Evolutionary conservation across 2,888 invertebrate genomes (phyloP).

Genomic region (Lycocerus yunnanus): DNA sequence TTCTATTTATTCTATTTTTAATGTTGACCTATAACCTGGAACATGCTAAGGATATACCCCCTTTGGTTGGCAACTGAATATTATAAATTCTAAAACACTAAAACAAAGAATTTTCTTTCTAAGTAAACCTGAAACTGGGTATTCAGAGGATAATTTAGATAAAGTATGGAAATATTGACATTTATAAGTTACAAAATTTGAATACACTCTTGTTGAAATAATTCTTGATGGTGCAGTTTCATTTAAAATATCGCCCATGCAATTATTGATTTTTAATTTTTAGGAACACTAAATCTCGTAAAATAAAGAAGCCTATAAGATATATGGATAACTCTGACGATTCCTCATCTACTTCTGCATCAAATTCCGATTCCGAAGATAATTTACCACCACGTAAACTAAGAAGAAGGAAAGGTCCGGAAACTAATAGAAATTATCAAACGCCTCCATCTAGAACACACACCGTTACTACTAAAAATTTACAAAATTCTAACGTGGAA

Average conservation of each 20-base stretch:
- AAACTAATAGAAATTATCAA: not conserved
- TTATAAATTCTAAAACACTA: no score
- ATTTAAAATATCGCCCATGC: not conserved
- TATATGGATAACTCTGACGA: not conserved
- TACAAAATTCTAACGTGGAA: not conserved
- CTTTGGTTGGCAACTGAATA: no score
- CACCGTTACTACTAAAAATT: constrained; percentile 16
- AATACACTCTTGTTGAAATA: not conserved
- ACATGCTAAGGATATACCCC: no score
- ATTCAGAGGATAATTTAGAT: not conserved
- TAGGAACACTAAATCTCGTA: not conserved
- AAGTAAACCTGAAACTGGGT: no score
- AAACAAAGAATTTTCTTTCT: no score
- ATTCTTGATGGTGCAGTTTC: not conserved
- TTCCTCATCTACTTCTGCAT: not conserved
- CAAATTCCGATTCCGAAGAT: constrained; percentile 20
- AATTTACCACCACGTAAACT: constrained; percentile 20
- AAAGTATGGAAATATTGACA: no score
- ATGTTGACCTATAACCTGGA: no score
- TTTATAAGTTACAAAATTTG: not conserved
- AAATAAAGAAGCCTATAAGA: not conserved
- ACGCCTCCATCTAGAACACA: constrained; percentile 4
- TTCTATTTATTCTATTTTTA: no score
- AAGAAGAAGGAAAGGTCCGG: constrained; percentile 10
- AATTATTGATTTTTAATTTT: not conserved